Evolutionary conservation across 2,888 invertebrate genomes (phyloP), one percentile per base, ranked within the genome.

Genomic region (Agonum fuliginosum): DNA sequence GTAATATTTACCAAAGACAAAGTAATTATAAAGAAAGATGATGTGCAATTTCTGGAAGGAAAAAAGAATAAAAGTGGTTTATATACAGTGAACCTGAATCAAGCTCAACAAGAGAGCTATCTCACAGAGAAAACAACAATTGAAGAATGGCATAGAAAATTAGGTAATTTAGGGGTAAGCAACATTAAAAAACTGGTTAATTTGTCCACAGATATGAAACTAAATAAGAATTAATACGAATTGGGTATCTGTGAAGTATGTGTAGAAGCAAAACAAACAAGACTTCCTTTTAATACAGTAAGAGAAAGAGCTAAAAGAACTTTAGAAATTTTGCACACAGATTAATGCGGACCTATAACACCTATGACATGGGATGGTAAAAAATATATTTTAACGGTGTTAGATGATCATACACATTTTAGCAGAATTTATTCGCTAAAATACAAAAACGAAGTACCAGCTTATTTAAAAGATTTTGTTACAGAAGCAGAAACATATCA

Each of bases 361-460:
- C 84, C 83, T 72, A n/a, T 81, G 0, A 84, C 83, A 0, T 78
- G 30, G 48, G 67, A 48, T 65, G 48, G 65, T n/a, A 83, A 83
- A 78, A 83, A 83, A 34, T 84, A 85, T 79, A 82, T 83, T 80
- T 80, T 84, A 3, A 65, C 82, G 4, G 83, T 84, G 80, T 78
- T 85, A 73, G 85, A 86, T 81, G 80, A 85, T 51, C 84, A 77
- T 79, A 85, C 83, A n/a, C 83, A 85, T 78, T 84, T 83, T 76
- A 80, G 81, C 79, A 82, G 83, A 67, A 80, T 80, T 30, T 84
- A 84, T 79, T 75, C 83, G 37, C n/a, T 80, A 6, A 34, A 75
- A 78, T 14, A 65, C 46, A n/a, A 41, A 69, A 34, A 5, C 17
- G 51, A 22, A 51, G 30, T 22, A 27, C 5, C 17, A 72, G 6